Percentiles rank a stretch among this genome's conserved stretches.
phyloP scores from a whole-genome alignment of 1,140 invertebrate genomes.

The Asbolus verrucosus region DNA sequence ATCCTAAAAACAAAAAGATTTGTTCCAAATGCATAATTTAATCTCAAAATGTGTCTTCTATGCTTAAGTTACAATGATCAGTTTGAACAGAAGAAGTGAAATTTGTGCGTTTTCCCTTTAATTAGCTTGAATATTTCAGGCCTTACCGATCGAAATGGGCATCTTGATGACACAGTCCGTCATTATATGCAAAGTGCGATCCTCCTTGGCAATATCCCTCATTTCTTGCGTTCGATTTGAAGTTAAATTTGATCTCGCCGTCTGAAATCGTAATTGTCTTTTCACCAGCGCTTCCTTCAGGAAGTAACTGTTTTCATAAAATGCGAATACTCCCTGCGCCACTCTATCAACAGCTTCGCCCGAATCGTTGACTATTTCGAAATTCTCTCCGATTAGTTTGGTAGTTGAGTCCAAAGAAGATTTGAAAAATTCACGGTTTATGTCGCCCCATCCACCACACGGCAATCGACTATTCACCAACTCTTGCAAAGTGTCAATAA shows the following conservation, averaged over 20 bases:
- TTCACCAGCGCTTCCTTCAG: constrained; percentile 74
- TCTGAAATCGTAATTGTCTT: constrained; percentile 65
- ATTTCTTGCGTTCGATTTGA: constrained; percentile 12
- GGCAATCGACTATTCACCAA: constrained; percentile 72
- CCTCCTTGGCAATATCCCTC: constrained; percentile 52
- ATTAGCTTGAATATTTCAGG: too few relatives aligned
- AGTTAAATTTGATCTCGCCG: constrained; percentile 3
- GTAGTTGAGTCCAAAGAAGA: constrained; percentile 74
- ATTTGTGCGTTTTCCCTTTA: too few relatives aligned
- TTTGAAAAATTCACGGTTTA: constrained; percentile 77
- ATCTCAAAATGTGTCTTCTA: too few relatives aligned
- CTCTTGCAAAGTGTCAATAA: constrained; percentile 80
- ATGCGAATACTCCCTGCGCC: constrained; percentile 77
- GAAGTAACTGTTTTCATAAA: constrained; percentile 84
- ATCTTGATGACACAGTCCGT: constrained; percentile 81
- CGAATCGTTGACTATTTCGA: constrained; percentile 71
- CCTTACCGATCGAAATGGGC: constrained; percentile 78
- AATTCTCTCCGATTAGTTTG: constrained; percentile 75
- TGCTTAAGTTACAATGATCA: too few relatives aligned
- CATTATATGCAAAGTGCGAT: constrained; percentile 82
- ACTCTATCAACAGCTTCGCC: constrained; percentile 73
- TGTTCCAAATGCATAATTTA: not conserved
- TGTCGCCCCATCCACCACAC: constrained; percentile 77
- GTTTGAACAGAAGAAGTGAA: too few relatives aligned
- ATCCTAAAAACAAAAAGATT: constrained; percentile 60